Evolutionary conservation across 2,888 invertebrate species (phyloP), one percentile per base, ranked within the genome.

Genomic region (Melanargia galathea): DNA sequence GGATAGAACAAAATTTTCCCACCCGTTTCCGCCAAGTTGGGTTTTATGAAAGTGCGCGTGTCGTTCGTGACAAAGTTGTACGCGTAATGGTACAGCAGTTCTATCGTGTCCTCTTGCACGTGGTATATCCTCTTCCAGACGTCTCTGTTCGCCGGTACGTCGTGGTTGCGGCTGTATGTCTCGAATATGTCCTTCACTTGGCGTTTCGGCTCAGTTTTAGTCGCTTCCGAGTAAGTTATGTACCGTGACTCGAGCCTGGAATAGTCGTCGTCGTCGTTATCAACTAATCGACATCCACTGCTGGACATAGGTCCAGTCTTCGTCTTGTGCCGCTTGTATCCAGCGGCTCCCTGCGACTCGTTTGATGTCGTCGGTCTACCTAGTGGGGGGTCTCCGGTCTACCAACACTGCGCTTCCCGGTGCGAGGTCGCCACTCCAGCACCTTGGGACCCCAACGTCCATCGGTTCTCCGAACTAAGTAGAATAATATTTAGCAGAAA

Each of bases 21-120:
- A 0, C 95, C 95, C 72, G 95, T 94, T 74, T 96, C 95, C 0
- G 94, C 93, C 60, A 93, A 82, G 5, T 94, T 93, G 0, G 96
- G 96, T 74, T 95, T 96, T 2, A 92, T 85, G 71, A 94, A 96
- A 56, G 86, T 92, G 45, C 95, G 91, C 0, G 93, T 94, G 11
- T 93, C 92, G 66, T 94, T 93, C 0, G 94, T 93, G 3, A 94
- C 92, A 68, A 93, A 92, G 58, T 92, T 93, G 64, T 92, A 90
- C 0, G 87, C 93, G 71, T 94, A 95, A 71, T 95, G 95, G 75
- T 93, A 94, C 43, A 93, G 83, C 5, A 95, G 75, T 40, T 92
- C 89, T 57, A 95, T 94, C 38, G 93, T 92, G 48, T 93, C 92
- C 0, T 93, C 92, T 7, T 86, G 82, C 0, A 95, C 83, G 61